Evolutionary conservation across 2,888 invertebrate species (phyloP).

Genomic region (Zelleria hepariella): DNA sequence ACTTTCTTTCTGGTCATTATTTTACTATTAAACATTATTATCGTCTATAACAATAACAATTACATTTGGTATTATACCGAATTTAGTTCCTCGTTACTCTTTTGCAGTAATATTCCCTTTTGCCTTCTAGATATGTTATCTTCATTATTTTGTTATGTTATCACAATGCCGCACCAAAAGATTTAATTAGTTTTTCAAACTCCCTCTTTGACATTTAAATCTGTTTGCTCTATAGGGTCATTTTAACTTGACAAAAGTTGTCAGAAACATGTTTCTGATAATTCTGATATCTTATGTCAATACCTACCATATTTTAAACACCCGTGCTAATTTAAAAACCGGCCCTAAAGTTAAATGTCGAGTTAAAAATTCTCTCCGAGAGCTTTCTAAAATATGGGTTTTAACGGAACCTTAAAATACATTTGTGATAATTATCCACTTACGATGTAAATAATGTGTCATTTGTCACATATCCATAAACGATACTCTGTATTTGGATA

Average conservation of each 20-base stretch:
- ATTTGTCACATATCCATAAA: neutral
- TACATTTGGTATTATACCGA: neutral
- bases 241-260: neutral
- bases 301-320: neutral
- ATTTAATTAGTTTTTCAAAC: neutral
- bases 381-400: neutral
- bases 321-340: neutral
- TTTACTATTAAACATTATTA: conserved; percentile 4
- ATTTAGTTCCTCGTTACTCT: neutral
- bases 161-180: too few relatives aligned
- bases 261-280: neutral
- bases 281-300: neutral
- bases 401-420: neutral
- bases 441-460: neutral
- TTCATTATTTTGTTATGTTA: neutral
- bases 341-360: neutral
- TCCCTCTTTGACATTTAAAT: neutral
- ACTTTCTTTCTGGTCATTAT: conserved; percentile 15
- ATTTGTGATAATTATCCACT: neutral
- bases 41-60: neutral
- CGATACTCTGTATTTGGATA: neutral
- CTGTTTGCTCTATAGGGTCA: neutral
- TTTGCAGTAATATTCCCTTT: neutral
- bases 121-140: neutral
- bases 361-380: neutral